Evolutionary conservation across 1,140 invertebrate species (phyloP).

Genomic region (Dermatophagoides farinae): DNA sequence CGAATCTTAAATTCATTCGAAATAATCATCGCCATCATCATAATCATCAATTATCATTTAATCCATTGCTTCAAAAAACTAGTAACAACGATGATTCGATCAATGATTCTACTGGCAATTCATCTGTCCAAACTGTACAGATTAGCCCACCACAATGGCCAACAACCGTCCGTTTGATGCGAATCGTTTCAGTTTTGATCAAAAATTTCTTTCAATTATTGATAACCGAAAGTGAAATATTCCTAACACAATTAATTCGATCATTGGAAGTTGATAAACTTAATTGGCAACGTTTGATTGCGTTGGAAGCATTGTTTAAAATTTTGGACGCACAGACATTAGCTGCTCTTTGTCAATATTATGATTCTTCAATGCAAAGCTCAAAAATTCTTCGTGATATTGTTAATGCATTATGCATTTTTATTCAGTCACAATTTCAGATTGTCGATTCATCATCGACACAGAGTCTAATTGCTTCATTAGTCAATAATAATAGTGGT

Average conservation of each 20-base stretch:
- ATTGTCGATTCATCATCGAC: slow-evolving; percentile 8
- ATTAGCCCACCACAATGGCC: slow-evolving; percentile 69
- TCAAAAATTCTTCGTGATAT: slow-evolving; percentile 84
- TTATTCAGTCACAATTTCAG: slow-evolving; percentile 81
- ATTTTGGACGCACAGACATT: slow-evolving; percentile 55
- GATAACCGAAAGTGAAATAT: slow-evolving; percentile 96
- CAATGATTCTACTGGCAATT: slow-evolving; percentile 6
- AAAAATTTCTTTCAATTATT: slow-evolving; percentile 79
- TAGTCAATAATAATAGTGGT: slow-evolving; percentile 14
- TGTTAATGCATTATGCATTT: slow-evolving; percentile 77
- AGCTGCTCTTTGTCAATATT: slow-evolving; percentile 69
- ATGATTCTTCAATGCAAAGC: slow-evolving; percentile 76
- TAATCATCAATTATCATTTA: background rate
- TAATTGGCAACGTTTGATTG: slow-evolving; percentile 54
- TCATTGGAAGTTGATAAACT: slow-evolving; percentile 91
- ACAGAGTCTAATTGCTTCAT: slow-evolving; percentile 15
- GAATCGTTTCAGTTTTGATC: slow-evolving; percentile 77
- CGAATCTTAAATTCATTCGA: slow-evolving; percentile 49
- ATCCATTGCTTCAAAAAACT: background rate
- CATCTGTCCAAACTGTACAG: slow-evolving; percentile 36
- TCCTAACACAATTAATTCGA: slow-evolving; percentile 84
- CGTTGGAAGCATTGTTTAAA: slow-evolving; percentile 4
- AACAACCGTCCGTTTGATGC: slow-evolving; percentile 76
- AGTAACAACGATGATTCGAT: background rate
- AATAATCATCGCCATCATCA: background rate